Conservation (phyloP, 2,797 vertebrate species). For the Tokudaia muenninki region DNA sequence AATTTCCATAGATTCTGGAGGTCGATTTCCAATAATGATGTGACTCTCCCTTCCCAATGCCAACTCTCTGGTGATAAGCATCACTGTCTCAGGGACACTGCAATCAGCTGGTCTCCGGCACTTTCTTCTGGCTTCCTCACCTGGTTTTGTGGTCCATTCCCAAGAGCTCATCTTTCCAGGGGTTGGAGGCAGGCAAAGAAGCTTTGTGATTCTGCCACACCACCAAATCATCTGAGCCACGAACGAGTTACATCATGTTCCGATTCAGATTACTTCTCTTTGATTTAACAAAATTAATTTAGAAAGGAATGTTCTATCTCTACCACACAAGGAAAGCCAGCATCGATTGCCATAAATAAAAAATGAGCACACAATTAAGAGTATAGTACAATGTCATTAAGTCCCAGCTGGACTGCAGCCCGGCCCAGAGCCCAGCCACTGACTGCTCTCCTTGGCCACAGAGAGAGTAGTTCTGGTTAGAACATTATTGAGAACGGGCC, state of each 20-base stretch:
- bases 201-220: not conserved
- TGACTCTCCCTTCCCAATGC: not conserved
- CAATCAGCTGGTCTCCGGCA: accelerated
- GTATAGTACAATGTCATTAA: not conserved
- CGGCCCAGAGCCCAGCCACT: not conserved
- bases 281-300: slow-evolving; percentile 13
- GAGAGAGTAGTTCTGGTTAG: not conserved
- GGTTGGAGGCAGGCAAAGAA: not conserved
- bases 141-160: not conserved
- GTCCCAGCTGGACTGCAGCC: not conserved
- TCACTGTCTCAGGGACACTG: not conserved
- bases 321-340: not conserved
- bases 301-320: slow-evolving; percentile 1
- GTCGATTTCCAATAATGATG: too few relatives aligned
- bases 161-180: not conserved
- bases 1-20: not conserved
- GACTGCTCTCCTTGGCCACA: not conserved
- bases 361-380: not conserved
- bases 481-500: not conserved
- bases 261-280: not conserved
- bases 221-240: not conserved
- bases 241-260: not conserved
- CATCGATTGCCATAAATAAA: not conserved
- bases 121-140: too few relatives aligned
- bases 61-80: not conserved